These are phyloP conservation scores for Lepidochitona cinerea DNA, from an alignment of 2,888 invertebrate genomes.

Conservation along the genomic window DNA sequence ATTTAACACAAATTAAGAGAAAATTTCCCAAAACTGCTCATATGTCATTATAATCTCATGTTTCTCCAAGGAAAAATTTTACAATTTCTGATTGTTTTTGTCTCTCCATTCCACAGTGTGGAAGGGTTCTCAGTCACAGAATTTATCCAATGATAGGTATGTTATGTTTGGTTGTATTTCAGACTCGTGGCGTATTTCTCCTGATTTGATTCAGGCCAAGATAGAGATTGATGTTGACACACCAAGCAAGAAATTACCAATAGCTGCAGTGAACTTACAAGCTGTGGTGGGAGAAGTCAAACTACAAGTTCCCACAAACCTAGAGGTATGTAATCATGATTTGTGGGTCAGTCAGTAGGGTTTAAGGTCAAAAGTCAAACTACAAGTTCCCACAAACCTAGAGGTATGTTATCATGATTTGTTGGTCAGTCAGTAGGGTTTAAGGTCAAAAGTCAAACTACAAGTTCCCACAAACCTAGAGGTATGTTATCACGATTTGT, in stretches of 20 bases:
- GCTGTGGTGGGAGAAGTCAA: conserved; percentile 49
- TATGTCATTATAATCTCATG: too few species aligned
- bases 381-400: conserved; percentile 39
- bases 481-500: too few species aligned
- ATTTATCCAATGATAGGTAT: too few species aligned
- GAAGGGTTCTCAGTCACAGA: too few species aligned
- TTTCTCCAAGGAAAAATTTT: too few species aligned
- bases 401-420: conserved; percentile 38
- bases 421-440: too few species aligned
- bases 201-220: conserved; percentile 49
- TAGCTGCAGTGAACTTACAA: conserved; percentile 41
- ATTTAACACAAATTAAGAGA: too few species aligned
- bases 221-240: conserved; percentile 59
- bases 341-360: too few species aligned
- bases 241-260: conserved; percentile 41
- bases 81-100: not conserved
- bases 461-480: conserved; percentile 39
- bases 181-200: conserved; percentile 44
- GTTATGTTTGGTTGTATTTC: too few species aligned
- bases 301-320: conserved; percentile 39
- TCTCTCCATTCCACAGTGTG: conserved; percentile 4
- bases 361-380: too few species aligned
- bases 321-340: conserved; percentile 38
- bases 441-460: too few species aligned
- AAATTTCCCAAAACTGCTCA: too few species aligned